Percentiles rank a stretch among this genome's conserved stretches.
These are phyloP conservation scores for Chamaedrilus cognettii DNA, from an alignment of 2,888 invertebrate species.

Conservation along the genomic window DNA sequence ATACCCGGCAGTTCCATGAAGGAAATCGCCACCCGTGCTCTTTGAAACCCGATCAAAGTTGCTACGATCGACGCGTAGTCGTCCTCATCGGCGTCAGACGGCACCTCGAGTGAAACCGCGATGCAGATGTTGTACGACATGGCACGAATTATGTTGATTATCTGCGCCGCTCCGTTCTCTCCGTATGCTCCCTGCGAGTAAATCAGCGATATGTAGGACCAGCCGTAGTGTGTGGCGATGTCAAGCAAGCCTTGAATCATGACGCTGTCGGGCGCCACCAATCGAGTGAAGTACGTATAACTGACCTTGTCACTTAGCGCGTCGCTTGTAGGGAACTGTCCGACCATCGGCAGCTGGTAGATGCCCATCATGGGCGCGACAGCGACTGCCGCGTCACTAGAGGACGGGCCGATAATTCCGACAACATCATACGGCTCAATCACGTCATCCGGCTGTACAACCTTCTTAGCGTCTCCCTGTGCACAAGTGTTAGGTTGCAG, in stretches of 20 bases:
- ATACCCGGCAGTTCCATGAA: slow-evolving; percentile 7
- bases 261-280: slow-evolving; percentile 46
- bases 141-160: slow-evolving; percentile 9
- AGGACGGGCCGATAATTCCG: slow-evolving; percentile 25
- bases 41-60: not conserved
- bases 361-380: slow-evolving; percentile 46
- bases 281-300: slow-evolving; percentile 45
- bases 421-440: slow-evolving; percentile 16
- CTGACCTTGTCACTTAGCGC: slow-evolving; percentile 45
- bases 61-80: slow-evolving; percentile 6
- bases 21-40: slow-evolving; percentile 21
- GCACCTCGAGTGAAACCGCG: slow-evolving; percentile 4
- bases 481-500: too few species aligned
- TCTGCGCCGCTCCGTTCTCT: slow-evolving; percentile 39
- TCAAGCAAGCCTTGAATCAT: slow-evolving; percentile 43
- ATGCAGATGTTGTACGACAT: slow-evolving; percentile 17
- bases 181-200: slow-evolving; percentile 68
- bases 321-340: slow-evolving; percentile 45
- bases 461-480: too few species aligned
- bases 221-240: slow-evolving; percentile 61
- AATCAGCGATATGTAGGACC: slow-evolving; percentile 76
- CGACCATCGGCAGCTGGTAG: slow-evolving; percentile 64
- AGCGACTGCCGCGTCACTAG: slow-evolving; percentile 22
- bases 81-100: not conserved
- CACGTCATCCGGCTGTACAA: not conserved